phyloP scores from a whole-genome alignment of 1,140 invertebrate genomes.

The Agraylea sexmaculata region DNA sequence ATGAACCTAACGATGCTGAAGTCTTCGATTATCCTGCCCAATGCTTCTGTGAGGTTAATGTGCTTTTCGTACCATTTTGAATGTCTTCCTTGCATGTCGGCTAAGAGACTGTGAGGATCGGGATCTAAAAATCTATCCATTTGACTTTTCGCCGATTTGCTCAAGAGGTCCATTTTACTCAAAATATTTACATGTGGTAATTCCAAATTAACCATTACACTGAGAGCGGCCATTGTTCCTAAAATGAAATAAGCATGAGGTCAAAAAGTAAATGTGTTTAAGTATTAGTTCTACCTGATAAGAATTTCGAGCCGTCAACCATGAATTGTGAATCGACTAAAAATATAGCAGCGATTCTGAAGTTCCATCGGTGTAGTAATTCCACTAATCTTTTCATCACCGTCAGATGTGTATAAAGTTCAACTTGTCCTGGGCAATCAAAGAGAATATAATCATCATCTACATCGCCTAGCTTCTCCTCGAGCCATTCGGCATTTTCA shows the following conservation, averaged over 20 bases:
- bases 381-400: slow-evolving; percentile 76
- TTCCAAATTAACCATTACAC: slow-evolving; percentile 94
- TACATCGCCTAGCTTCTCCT: slow-evolving; percentile 65
- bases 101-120: slow-evolving; percentile 62
- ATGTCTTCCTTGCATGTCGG: slow-evolving; percentile 45
- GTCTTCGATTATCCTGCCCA: slow-evolving; percentile 78
- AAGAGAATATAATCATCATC: slow-evolving; percentile 95
- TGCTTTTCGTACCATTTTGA: slow-evolving; percentile 68
- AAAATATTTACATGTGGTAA: slow-evolving; percentile 89
- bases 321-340: slow-evolving; percentile 95
- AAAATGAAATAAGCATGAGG: slow-evolving; percentile 10
- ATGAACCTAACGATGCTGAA: slow-evolving; percentile 86
- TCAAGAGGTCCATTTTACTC: slow-evolving; percentile 91
- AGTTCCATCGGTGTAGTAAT: slow-evolving; percentile 77
- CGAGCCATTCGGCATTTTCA: slow-evolving; percentile 85
- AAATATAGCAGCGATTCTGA: slow-evolving; percentile 85
- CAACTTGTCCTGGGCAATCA: slow-evolving; percentile 98
- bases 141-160: slow-evolving; percentile 64
- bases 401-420: slow-evolving; percentile 92
- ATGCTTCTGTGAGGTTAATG: slow-evolving; percentile 61
- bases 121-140: slow-evolving; percentile 78
- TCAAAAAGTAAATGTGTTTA: background rate
- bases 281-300: slow-evolving; percentile 49
- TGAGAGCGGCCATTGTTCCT: slow-evolving; percentile 86
- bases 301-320: slow-evolving; percentile 89